A percentile compares a stretch with the other conserved stretches of the same genome.
phyloP scores from a whole-genome alignment of 1,140 invertebrate genomes.

The Lethrus apterus region DNA sequence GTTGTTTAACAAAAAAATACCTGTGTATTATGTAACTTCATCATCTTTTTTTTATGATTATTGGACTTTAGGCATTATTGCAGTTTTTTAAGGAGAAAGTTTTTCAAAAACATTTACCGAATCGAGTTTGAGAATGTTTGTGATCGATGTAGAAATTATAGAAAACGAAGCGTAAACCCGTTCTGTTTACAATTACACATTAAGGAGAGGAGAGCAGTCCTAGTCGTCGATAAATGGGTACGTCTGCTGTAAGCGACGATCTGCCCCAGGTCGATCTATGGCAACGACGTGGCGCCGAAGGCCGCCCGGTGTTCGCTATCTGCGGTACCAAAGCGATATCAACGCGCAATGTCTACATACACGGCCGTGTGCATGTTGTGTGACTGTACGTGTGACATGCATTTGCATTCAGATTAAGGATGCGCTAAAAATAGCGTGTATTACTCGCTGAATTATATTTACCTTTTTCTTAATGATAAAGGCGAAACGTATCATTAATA shows the following conservation, averaged over 20 bases:
- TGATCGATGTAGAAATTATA: too few relatives aligned
- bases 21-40: too few relatives aligned
- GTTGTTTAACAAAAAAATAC: too few relatives aligned
- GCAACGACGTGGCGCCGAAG: slow-evolving; percentile 10
- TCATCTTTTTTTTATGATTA: too few relatives aligned
- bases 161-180: too few relatives aligned
- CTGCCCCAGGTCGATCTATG: slow-evolving; percentile 5
- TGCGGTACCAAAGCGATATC: too few relatives aligned
- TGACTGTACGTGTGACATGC: slow-evolving; percentile 8
- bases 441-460: not conserved
- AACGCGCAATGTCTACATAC: slow-evolving; percentile 10
- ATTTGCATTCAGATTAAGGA: slow-evolving; percentile 11
- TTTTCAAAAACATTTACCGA: too few relatives aligned
- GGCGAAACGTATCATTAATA: not conserved
- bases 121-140: too few relatives aligned
- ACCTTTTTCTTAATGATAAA: slow-evolving; percentile 1
- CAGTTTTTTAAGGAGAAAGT: too few relatives aligned
- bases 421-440: slow-evolving; percentile 5
- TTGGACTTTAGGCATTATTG: too few relatives aligned
- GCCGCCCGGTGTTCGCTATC: slow-evolving; percentile 13
- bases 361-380: too few relatives aligned
- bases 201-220: slow-evolving; percentile 10
- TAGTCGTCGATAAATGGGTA: not conserved
- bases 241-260: not conserved
- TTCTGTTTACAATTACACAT: slow-evolving; percentile 7